These are phyloP conservation scores for Nyctibius bracteatus DNA, from an alignment of 2,113 vertebrate species.

Conservation along the genomic window DNA sequence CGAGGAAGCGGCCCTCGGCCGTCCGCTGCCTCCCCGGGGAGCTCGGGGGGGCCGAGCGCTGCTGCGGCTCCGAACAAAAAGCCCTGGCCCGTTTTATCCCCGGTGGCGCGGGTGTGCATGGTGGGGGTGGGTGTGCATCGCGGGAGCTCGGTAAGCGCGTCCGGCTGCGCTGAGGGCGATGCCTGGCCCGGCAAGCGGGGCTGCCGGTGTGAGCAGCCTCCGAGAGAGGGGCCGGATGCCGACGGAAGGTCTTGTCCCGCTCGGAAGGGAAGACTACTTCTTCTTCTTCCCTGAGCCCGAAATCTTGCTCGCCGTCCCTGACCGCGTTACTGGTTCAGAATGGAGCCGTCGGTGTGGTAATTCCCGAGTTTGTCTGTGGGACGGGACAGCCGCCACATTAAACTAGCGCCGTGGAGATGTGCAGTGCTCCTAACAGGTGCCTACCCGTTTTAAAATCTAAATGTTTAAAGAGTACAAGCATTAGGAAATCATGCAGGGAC, in stretches of 20 bases:
- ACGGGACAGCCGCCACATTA: neutral
- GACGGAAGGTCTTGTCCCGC: neutral
- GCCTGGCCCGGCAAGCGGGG: neutral
- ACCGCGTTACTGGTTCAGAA: neutral
- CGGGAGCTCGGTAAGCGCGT: neutral
- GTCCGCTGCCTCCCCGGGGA: neutral
- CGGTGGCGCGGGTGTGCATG: no score
- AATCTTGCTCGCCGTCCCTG: neutral
- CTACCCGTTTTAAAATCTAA: fast-evolving
- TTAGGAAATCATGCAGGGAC: neutral
- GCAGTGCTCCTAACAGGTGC: neutral
- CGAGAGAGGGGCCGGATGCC: neutral
- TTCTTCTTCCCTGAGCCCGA: neutral
- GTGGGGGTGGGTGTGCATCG: no score
- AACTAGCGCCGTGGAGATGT: neutral
- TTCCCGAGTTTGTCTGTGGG: neutral
- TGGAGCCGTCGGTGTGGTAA: neutral
- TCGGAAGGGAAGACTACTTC: neutral
- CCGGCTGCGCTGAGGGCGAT: neutral
- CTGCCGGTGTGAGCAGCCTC: neutral
- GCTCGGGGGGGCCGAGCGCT: neutral
- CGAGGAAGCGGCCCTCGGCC: neutral
- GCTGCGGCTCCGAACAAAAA: neutral
- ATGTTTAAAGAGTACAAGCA: neutral
- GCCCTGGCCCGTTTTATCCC: neutral